phyloP scores from a whole-genome alignment of 2,888 invertebrate genomes.

The Syrphus vitripennis region DNA sequence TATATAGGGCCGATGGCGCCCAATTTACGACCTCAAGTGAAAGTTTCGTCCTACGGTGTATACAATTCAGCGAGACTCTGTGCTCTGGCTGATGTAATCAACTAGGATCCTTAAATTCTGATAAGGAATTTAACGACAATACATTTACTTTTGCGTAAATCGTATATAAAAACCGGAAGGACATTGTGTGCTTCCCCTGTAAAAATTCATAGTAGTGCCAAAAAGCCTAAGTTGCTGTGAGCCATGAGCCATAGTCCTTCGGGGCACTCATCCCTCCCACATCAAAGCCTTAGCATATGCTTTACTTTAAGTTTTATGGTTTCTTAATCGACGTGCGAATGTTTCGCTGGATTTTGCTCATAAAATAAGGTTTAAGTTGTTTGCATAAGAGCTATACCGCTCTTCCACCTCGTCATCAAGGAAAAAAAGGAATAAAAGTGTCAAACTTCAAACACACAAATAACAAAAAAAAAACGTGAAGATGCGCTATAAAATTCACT shows the following conservation, averaged over 20 bases:
- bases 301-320: constrained; percentile 56
- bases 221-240: constrained; percentile 37
- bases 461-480: neutral
- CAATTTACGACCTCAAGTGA: constrained; percentile 63
- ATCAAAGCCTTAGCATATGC: constrained; percentile 13
- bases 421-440: constrained; percentile 32
- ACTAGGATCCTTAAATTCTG: constrained; percentile 63
- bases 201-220: constrained; percentile 6
- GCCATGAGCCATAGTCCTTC: neutral
- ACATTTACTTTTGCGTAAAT: constrained; percentile 52
- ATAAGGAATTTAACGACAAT: constrained; percentile 64
- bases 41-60: constrained; percentile 45
- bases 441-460: constrained; percentile 51
- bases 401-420: neutral
- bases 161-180: constrained; percentile 47
- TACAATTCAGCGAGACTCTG: neutral
- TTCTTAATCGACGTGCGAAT: constrained; percentile 68
- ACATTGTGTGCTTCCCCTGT: neutral
- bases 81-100: constrained; percentile 41
- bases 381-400: neutral
- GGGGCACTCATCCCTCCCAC: constrained; percentile 16
- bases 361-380: constrained; percentile 55
- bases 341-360: constrained; percentile 56
- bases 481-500: constrained; percentile 66
- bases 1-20: constrained; percentile 42